These are phyloP conservation scores for Rhopilema esculentum DNA, from an alignment of 30 jellyfish, hydroid and myxozoan genomes.

Conservation along the genomic window DNA sequence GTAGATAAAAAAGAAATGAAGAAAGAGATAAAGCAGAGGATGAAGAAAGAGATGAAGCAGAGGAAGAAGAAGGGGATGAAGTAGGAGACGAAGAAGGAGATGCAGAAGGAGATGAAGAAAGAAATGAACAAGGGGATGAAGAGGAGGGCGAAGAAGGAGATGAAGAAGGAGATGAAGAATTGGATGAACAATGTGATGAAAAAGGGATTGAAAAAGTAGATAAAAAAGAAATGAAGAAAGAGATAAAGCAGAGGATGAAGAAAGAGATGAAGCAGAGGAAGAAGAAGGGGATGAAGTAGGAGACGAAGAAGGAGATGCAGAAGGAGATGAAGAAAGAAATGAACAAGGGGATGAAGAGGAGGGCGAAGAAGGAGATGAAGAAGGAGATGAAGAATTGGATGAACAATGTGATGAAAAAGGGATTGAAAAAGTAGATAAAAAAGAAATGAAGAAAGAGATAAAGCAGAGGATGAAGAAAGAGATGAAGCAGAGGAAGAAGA, in stretches of 20 bases:
- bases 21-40: background rate
- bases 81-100: no score
- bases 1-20: background rate
- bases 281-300: background rate
- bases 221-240: background rate
- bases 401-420: background rate
- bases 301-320: no score
- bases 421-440: background rate
- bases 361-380: background rate
- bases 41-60: background rate
- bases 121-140: background rate
- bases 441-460: background rate
- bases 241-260: background rate
- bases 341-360: background rate
- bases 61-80: no score
- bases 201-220: background rate
- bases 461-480: conserved; percentile 1
- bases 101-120: no score
- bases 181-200: background rate
- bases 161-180: background rate
- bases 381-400: background rate
- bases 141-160: background rate
- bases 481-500: background rate
- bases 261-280: background rate
- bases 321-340: no score